Base-by-base conservation (phyloP, 2,797 vertebrate genomes). In the Poeciliopsis gracilis region DNA sequence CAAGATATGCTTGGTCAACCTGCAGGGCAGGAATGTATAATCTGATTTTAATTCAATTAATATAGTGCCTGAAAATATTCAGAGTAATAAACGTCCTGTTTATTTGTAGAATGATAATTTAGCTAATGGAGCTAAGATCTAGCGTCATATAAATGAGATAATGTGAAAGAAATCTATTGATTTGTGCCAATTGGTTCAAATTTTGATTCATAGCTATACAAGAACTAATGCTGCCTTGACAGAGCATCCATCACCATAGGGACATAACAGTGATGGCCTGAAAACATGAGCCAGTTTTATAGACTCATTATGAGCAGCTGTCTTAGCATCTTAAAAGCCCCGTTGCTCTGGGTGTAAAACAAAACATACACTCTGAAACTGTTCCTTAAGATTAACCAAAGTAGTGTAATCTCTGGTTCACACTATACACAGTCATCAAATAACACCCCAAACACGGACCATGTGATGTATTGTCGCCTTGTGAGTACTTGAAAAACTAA, bases 301-400 rank as follows among this genome's bases (percentile, higher is more conserved):
- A 88, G 92, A 92, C 76, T 88, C 75, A 82, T 96, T 93, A 95
- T 94, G 89, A 88, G 92, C 89, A 84, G 90, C 91, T 93, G 93
- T 92, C 92, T 89, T 85, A 75, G 76, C 51, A 51, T 82, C 91
- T 95, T 95, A 94, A 94, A 93, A 92, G 87, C 81, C 47, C 69
- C 91, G 95, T 95, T 86, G 92, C 85, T 96, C 94, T 93, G 82
- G 38, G 71, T 84, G 82, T 89, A 91, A 87, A 83, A 84, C 84
- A 87, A 88, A 90, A 84, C 83, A 86, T 89, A 86, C 84, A 86
- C 82, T 82, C 86, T 87, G 45, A 79, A 71, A 84, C 76, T 71
- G 20, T 86, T 86, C 66, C 78, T 79, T 61, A 74, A 83, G 75
- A 82, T 46, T 20, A 28, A 55, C 73, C 61, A 16, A 51, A 49